These are phyloP conservation scores for Eupithecia dodoneata DNA, from an alignment of 2,888 invertebrate species.

Conservation along the genomic window DNA sequence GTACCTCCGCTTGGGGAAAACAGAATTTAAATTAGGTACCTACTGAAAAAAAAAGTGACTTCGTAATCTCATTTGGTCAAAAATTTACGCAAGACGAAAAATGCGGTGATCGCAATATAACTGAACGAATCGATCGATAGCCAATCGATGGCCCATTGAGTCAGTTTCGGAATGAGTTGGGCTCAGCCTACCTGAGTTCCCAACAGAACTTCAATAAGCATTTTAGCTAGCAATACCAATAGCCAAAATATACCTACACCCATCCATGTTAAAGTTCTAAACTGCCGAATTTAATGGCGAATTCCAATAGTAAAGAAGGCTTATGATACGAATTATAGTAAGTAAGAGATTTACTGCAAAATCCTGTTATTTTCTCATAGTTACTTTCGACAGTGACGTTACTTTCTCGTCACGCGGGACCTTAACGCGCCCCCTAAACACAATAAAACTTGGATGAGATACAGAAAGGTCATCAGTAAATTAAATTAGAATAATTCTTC, in stretches of 20 bases:
- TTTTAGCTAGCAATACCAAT: background rate
- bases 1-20: constrained; percentile 13
- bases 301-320: background rate
- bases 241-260: background rate
- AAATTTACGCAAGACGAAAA: background rate
- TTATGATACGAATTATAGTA: background rate
- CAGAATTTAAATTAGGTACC: constrained; percentile 5
- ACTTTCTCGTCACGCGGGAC: constrained; percentile 34
- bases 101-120: background rate
- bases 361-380: background rate
- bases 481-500: constrained; percentile 83
- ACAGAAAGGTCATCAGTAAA: constrained; percentile 78
- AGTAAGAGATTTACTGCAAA: background rate
- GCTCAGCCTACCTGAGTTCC: background rate
- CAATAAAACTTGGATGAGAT: constrained; percentile 72
- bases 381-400: constrained; percentile 14
- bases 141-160: background rate
- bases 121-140: background rate
- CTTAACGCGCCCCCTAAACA: constrained; percentile 62
- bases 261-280: too few species aligned
- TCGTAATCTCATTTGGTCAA: background rate
- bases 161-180: background rate
- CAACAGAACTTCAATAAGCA: background rate
- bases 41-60: background rate
- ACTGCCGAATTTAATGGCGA: too few species aligned